A percentile compares a stretch with the other conserved stretches of the same genome.
These are phyloP conservation scores for Nyctereutes procyonoides DNA, from an alignment of 2,113 vertebrate species.

Conservation along the genomic window DNA sequence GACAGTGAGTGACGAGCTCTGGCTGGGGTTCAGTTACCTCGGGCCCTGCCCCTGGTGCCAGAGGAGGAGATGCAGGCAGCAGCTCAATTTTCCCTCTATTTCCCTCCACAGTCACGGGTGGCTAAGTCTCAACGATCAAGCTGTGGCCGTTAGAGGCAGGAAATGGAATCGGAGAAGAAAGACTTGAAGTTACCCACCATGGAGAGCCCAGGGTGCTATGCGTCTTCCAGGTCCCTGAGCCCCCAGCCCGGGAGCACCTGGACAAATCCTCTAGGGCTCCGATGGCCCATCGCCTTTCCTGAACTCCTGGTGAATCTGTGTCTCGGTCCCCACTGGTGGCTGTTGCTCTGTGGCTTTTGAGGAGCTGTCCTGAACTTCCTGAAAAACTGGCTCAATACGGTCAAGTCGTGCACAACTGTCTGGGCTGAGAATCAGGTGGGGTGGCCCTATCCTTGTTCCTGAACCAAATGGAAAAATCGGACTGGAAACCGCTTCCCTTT, in stretches of 20 bases:
- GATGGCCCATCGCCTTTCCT: not conserved
- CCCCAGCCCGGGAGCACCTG: not conserved
- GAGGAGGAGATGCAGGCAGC: constrained; percentile 52
- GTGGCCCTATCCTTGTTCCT: not conserved
- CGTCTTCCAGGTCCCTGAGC: not conserved
- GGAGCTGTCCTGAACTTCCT: not conserved
- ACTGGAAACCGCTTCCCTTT: not conserved
- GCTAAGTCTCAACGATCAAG: constrained; percentile 82
- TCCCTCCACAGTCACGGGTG: constrained; percentile 86
- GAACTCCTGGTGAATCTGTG: not conserved
- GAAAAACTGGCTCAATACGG: not conserved
- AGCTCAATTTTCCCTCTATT: constrained; percentile 80
- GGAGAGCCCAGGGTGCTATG: not conserved
- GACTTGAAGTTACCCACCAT: constrained; percentile 54
- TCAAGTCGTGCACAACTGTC: too few relatives aligned
- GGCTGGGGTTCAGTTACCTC: constrained; percentile 73
- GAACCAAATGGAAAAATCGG: not conserved
- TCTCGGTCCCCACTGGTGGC: not conserved
- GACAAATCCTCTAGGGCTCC: not conserved
- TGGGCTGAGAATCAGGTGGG: not conserved
- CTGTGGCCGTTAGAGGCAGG: constrained; percentile 80
- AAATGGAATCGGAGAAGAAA: constrained; percentile 78
- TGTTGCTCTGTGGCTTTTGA: not conserved
- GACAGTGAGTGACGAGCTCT: constrained; percentile 67
- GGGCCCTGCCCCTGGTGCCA: constrained; percentile 61